Percentiles rank a stretch among this genome's conserved stretches.
These are phyloP conservation scores for Hippocampus kuda DNA, from an alignment of 2,797 vertebrate genomes.

Conservation along the genomic window DNA sequence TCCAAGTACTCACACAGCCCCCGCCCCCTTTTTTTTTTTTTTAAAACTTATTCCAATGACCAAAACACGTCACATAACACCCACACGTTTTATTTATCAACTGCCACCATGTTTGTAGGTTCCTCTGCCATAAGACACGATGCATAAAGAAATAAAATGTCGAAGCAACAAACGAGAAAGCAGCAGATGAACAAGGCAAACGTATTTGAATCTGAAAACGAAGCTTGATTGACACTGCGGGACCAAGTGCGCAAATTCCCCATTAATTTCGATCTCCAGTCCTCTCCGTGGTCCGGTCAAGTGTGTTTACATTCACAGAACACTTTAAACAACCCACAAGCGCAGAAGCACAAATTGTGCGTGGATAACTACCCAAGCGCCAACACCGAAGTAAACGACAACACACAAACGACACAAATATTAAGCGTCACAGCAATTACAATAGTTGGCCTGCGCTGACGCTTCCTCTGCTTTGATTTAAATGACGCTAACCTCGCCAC, in stretches of 20 bases:
- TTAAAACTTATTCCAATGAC: background rate
- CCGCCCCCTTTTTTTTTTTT: conserved; percentile 18
- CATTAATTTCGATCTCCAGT: too few relatives aligned
- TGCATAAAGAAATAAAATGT: background rate
- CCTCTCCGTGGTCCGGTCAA: background rate
- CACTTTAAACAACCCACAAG: background rate
- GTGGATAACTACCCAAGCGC: background rate
- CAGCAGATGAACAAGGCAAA: background rate
- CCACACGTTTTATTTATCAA: conserved; percentile 7
- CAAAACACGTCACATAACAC: conserved; percentile 1
- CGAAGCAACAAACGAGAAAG: background rate
- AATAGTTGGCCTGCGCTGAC: background rate
- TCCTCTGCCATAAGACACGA: background rate
- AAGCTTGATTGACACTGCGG: background rate
- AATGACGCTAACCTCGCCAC: background rate
- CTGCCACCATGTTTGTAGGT: background rate
- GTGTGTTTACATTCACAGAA: background rate
- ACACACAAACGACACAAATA: background rate
- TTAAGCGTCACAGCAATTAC: background rate
- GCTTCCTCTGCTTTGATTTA: background rate
- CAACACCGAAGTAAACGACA: background rate
- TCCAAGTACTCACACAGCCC: background rate
- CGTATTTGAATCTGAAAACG: background rate
- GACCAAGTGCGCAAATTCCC: too few relatives aligned
- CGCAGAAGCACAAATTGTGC: background rate